Conservation (phyloP, 2,797 vertebrate genomes). For the Microhierax caerulescens region DNA sequence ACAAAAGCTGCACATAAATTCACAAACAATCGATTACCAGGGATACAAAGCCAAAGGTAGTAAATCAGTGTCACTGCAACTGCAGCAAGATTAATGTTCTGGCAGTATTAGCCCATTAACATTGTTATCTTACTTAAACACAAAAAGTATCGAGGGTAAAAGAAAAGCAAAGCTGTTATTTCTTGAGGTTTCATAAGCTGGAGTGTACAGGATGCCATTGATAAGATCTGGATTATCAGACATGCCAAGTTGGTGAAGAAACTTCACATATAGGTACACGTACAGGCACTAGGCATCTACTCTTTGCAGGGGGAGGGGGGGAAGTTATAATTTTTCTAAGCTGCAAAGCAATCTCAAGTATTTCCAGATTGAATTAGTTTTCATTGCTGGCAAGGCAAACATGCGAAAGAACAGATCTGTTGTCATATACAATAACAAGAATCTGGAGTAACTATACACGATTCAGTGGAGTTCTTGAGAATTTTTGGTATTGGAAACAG, state of each 20-base stretch:
- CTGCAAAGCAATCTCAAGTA: background rate
- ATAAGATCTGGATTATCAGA: background rate
- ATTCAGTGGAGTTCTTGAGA: background rate
- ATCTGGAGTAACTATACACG: background rate
- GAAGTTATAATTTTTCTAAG: background rate
- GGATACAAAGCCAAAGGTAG: background rate
- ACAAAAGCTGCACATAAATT: constrained; percentile 34
- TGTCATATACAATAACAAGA: background rate
- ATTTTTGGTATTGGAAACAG: background rate
- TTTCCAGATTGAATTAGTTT: background rate
- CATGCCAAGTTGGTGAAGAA: background rate
- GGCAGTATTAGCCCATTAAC: constrained; percentile 48
- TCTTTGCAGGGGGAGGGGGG: background rate
- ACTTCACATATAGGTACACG: background rate
- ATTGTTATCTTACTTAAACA: constrained; percentile 20
- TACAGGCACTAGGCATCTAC: background rate
- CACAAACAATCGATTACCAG: background rate
- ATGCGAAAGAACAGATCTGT: background rate
- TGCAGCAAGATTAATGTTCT: background rate
- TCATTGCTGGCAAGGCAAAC: background rate
- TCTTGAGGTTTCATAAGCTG: background rate
- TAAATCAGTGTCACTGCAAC: constrained; percentile 4
- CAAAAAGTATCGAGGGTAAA: background rate
- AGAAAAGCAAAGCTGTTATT: constrained; percentile 1
- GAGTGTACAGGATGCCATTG: background rate